phyloP scores from a whole-genome alignment of 2,888 invertebrate genomes.

The Oithona nana region DNA sequence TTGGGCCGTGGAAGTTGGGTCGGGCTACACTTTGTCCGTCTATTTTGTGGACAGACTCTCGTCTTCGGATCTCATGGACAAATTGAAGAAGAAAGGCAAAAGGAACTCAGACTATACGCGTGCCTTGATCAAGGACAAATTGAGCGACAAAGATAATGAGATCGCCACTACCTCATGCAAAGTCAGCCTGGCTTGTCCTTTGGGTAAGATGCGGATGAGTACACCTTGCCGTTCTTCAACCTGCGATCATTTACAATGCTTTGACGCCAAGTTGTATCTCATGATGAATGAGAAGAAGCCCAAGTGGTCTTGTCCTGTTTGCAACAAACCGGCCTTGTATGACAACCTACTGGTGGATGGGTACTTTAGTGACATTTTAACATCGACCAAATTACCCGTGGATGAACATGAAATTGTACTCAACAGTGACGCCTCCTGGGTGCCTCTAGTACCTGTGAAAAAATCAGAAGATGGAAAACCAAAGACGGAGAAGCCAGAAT shows the following conservation, averaged over 20 bases:
- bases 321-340: conserved; percentile 76
- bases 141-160: conserved; percentile 22
- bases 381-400: not conserved
- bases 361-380: conserved; percentile 31
- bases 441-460: conserved; percentile 8
- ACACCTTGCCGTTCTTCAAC: conserved; percentile 69
- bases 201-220: conserved; percentile 23
- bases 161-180: conserved; percentile 79
- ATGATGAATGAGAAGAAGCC: conserved; percentile 98
- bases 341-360: conserved; percentile 84
- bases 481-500: not conserved
- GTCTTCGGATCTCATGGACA: not conserved
- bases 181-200: conserved; percentile 16
- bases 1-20: conserved; percentile 13
- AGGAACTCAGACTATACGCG: conserved; percentile 10
- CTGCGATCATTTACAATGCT: conserved; percentile 91
- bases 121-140: conserved; percentile 21
- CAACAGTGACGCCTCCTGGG: conserved; percentile 13
- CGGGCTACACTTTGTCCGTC: not conserved
- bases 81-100: conserved; percentile 8
- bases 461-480: not conserved
- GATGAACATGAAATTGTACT: conserved; percentile 14
- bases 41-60: conserved; percentile 16
- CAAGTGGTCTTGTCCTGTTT: conserved; percentile 96
- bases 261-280: conserved; percentile 81